These are phyloP conservation scores for Dasyprocta punctata DNA, from an alignment of 2,113 vertebrate species.

Conservation along the genomic window DNA sequence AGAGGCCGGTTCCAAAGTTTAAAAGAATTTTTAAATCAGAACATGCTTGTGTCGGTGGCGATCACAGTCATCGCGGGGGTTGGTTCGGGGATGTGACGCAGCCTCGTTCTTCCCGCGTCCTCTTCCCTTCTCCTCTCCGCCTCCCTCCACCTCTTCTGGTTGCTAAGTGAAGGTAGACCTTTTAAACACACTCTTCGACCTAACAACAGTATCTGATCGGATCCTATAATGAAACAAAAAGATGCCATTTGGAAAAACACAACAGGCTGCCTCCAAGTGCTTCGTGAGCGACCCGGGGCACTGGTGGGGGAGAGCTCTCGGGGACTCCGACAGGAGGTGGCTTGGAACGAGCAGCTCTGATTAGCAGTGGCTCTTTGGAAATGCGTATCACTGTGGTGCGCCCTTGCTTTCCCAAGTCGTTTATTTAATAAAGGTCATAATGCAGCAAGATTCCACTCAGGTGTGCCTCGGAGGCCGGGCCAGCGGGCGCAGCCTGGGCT, in stretches of 20 bases:
- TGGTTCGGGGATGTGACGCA: background rate
- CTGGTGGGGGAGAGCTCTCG: background rate
- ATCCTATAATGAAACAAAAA: background rate
- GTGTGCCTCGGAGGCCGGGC: background rate
- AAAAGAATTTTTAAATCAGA: background rate
- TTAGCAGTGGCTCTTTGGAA: background rate
- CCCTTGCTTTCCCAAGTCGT: background rate
- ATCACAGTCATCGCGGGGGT: background rate
- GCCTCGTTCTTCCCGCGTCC: background rate
- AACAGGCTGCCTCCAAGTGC: accelerated
- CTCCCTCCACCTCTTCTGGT: background rate
- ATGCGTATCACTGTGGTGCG: accelerated
- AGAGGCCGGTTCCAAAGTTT: background rate
- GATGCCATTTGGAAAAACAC: background rate
- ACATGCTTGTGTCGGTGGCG: background rate
- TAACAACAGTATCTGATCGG: accelerated
- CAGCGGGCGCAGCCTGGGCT: accelerated
- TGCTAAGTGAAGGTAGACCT: background rate
- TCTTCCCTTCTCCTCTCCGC: background rate
- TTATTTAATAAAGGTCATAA: background rate
- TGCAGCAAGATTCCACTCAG: background rate
- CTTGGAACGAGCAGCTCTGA: background rate
- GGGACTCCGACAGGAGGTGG: accelerated
- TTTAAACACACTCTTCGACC: background rate
- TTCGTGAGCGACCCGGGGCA: accelerated